Base-by-base conservation (phyloP, 2,113 vertebrate species). In the Myxocyprinus asiaticus region DNA sequence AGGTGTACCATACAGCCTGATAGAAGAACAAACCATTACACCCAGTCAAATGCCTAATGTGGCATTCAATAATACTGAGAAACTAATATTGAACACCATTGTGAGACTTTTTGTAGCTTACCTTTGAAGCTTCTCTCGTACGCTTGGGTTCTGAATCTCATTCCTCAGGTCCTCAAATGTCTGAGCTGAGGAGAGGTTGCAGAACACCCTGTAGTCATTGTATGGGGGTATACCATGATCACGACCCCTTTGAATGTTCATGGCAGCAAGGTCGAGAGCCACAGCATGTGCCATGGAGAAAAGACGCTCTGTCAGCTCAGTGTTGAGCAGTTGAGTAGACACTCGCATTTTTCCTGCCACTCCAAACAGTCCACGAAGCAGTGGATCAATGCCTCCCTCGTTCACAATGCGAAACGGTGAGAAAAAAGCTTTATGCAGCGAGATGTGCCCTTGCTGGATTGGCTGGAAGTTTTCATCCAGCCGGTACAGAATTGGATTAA, bases 281-380 rank as follows among this genome's bases (percentile, higher is more conserved):
- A 99, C 97, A 0, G 97, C 89, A 75, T 97, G 96, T 0, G 95
- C 96, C 97, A 98, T 99, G 67, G 97, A 98, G 90, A 99, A 99
- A 10, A 99, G 88, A 78, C 94, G 92, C 89, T 99, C 98, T 0
- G 98, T 99, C 87, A 99, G 94, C 89, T 99, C 98, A 0, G 95
- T 96, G 84, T 99, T 99, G 55, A 99, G 93, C 81, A 97, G 90
- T 90, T 99, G 96, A 0, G 96, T 94, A 12, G 96, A 87, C 12
- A 99, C 90, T 0, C 97, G 94, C 97, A 98, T 99, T 91, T 99
- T 99, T 63, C 96, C 96, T 0, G 97, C 94, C 53, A 95, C 93
- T 2, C 95, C 96, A 77, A 98, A 96, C 69, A 99, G 95, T 56
- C 98, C 98, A 1, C 98, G 93, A 8, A 99, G 93, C 59, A 99